A percentile compares a stretch with the other conserved stretches of the same genome.
Evolutionary conservation across 2,797 vertebrate genomes (phyloP).

Genomic region (Perodicticus potto): DNA sequence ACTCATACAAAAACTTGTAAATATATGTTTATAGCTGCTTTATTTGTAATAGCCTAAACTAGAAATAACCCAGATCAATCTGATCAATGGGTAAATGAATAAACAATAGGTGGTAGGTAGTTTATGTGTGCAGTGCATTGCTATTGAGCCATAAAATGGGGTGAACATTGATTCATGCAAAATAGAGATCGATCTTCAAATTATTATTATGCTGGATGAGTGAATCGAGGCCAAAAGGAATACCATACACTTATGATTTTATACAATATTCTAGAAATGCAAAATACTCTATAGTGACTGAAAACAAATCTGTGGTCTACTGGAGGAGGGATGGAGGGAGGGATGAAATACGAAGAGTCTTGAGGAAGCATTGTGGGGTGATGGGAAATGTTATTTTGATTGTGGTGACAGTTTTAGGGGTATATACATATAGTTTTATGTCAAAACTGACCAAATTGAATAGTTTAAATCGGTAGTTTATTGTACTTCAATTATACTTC

Average conservation of each 20-base stretch:
- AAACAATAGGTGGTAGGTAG: neutral
- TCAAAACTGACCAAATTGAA: constrained; percentile 12
- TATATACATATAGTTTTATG: neutral
- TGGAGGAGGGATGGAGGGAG: neutral
- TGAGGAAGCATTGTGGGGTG: neutral
- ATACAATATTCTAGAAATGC: neutral
- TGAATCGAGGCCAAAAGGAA: neutral
- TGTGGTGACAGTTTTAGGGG: constrained; percentile 9
- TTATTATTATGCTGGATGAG: neutral
- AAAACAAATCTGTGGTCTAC: neutral
- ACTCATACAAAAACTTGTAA: neutral
- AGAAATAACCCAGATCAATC: neutral
- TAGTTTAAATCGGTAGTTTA: neutral
- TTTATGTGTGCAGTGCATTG: neutral
- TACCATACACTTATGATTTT: neutral
- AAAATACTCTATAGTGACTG: neutral
- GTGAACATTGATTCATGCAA: neutral
- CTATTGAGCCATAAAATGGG: neutral
- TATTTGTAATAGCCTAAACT: neutral
- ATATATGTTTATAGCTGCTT: neutral
- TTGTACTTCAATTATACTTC: neutral
- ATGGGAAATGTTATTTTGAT: neutral
- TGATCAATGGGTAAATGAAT: neutral
- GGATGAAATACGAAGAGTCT: neutral
- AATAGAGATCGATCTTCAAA: neutral